Evolutionary conservation across 2,797 vertebrate species (phyloP).

Genomic region (Aeoliscus strigatus): DNA sequence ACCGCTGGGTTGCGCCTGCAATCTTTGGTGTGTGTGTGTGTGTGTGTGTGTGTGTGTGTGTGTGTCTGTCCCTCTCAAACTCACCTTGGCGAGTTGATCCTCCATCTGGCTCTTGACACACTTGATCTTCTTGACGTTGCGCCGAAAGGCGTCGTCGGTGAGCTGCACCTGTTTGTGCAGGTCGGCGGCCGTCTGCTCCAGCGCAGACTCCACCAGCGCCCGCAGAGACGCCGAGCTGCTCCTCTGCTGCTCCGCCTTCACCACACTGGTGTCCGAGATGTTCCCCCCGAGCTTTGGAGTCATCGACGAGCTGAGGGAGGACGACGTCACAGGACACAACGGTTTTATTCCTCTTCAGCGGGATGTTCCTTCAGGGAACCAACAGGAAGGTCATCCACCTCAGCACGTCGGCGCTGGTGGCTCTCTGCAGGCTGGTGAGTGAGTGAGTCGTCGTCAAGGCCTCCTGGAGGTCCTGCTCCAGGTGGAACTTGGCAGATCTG

Average conservation of each 20-base stretch:
- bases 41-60: no score
- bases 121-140: constrained; percentile 77
- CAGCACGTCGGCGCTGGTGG: constrained; percentile 16
- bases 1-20: no score
- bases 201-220: constrained; percentile 77
- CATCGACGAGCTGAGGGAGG: constrained; percentile 61
- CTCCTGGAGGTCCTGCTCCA: constrained; percentile 86
- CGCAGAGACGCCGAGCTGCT: constrained; percentile 77
- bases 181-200: constrained; percentile 79
- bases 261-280: constrained; percentile 79
- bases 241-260: constrained; percentile 83
- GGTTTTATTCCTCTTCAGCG: no score
- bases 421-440: constrained; percentile 38
- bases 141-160: constrained; percentile 70
- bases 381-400: constrained; percentile 36
- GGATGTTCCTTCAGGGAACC: not conserved
- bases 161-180: constrained; percentile 71
- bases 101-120: constrained; percentile 81
- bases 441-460: constrained; percentile 75
- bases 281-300: constrained; percentile 82
- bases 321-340: no score
- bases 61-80: no score
- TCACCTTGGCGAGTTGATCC: constrained; percentile 79
- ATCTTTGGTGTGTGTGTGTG: no score
- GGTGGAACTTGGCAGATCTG: constrained; percentile 80